Base-by-base conservation (phyloP, 2,888 invertebrate genomes). In the Hydrotaea diabolus region DNA sequence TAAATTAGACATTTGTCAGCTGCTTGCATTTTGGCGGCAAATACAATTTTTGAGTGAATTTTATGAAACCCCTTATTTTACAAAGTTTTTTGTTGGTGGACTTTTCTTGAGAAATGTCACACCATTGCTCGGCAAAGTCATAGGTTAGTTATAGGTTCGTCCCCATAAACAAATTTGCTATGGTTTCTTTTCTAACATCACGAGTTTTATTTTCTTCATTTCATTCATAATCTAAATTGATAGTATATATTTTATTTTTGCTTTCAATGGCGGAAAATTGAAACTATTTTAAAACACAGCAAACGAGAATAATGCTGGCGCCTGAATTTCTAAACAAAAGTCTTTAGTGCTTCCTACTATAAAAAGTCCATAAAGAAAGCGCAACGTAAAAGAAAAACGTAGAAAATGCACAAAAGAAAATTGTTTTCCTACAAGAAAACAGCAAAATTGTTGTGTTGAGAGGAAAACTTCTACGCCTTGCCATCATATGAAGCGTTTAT, bases 301-400 rank as follows among this genome's bases (percentile, higher is more conserved):
- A 43, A 69, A 69, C 19, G 7, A 21, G 21, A 17, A 21, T 69
- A 17, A 66, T 19, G 66, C 19, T 66, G 66, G 69, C 69, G 69
- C 69, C 69, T 15, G 69, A 69, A 69, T 69, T 43, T 69, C 69
- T 69, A 69, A 69, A 23, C 69, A 23, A 46, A 46, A 43, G 69
- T 46, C 23, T 46, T 69, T 69, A 46, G 46, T 69, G 46, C 21
- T 69, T 23, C 21, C 46, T 69, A 31, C 26, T 62, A 31, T 3
- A 31, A 62, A 26, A 2, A 26, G 15, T 15, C 59, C 15, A 26
- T 59, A 62, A 31, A 62, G 62, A 23, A n/a, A 15, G 62, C 31
- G 31, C 31, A 31, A 7, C 31, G 31, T 2, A 31, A 31, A 31
- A 21, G 21, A 15, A 59, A 23, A 59, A 26, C 4, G 26, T 23